A percentile compares a stretch with the other conserved stretches of the same genome.
phyloP scores from a whole-genome alignment of 1,140 invertebrate species.

The Lepidotrigona ventralis region DNA sequence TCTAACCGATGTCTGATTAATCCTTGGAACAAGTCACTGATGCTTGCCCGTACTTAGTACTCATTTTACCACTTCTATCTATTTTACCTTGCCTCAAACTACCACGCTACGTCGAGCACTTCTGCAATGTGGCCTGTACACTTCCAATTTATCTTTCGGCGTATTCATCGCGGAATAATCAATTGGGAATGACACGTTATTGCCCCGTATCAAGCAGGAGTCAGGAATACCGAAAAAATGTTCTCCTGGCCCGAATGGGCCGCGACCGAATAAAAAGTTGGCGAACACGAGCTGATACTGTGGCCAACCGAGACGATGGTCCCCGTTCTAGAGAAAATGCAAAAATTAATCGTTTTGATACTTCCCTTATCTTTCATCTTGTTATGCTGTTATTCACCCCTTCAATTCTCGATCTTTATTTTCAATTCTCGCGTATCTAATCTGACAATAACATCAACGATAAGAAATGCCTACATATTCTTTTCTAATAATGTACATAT shows the following conservation, averaged over 20 bases:
- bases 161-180: constrained; percentile 88
- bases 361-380: neutral
- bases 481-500: too few species aligned
- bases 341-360: constrained; percentile 2
- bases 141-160: constrained; percentile 84
- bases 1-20: neutral
- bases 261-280: constrained; percentile 86
- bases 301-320: constrained; percentile 82
- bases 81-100: constrained; percentile 77
- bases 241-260: constrained; percentile 87
- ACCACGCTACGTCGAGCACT: constrained; percentile 86
- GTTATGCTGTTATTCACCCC: neutral
- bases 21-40: neutral
- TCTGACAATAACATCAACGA: neutral
- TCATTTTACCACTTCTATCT: neutral
- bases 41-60: neutral
- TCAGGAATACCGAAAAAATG: constrained; percentile 83
- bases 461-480: neutral
- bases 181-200: constrained; percentile 82
- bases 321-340: constrained; percentile 82
- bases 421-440: too few species aligned
- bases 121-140: constrained; percentile 85
- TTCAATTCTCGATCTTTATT: neutral
- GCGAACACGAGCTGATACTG: constrained; percentile 86
- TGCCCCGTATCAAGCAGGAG: constrained; percentile 55